Evolutionary conservation across 2,888 invertebrate genomes (phyloP), one percentile per base, ranked within the genome.

Genomic region (Synanthedon tipuliformis): DNA sequence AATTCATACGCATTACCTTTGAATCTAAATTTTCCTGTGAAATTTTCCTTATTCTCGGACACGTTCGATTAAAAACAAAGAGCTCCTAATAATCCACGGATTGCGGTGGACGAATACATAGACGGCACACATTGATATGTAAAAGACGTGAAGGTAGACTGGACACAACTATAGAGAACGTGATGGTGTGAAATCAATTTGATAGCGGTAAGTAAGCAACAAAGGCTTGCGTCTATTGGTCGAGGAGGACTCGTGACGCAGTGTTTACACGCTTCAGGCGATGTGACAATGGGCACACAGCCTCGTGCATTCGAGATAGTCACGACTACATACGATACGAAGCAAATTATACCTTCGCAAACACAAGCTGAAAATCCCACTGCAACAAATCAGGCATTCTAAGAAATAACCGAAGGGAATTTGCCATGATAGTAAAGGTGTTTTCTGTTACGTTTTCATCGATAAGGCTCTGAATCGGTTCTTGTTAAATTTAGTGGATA

Each of bases 101-200:
- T 45, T 45, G 15, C 45, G 15, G 13, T 45, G 13, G 45, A 49
- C 23, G 12, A 16, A 45, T 45, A 15, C 23, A 16, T 13, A 16
- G 16, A 49, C 45, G 12, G 16, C 7, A 11, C 16, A 49, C 23
- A 74, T 74, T 71, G 63, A 71, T 61, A 75, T 75, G 72, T 62
- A 72, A 76, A 78, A 75, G 73, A 81, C 68, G 49, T 18, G 12
- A 11, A 69, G 69, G 69, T 67, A 71, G 62, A 64, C 64, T 48
- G 18, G 34, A 27, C 48, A 55, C 53, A 55, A 55, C 48, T 45
- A 41, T 50, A 50, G 69, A 61, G 63, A 66, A 67, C 69, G 69
- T 63, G 67, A 63, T 61, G 66, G 75, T 72, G 77, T 80, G 75
- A 79, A 83, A 84, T 83, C 75, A 71, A 81, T 81, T 78, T 71